phyloP scores from a whole-genome alignment of 2,113 vertebrate genomes.

The Tiliqua scincoides region DNA sequence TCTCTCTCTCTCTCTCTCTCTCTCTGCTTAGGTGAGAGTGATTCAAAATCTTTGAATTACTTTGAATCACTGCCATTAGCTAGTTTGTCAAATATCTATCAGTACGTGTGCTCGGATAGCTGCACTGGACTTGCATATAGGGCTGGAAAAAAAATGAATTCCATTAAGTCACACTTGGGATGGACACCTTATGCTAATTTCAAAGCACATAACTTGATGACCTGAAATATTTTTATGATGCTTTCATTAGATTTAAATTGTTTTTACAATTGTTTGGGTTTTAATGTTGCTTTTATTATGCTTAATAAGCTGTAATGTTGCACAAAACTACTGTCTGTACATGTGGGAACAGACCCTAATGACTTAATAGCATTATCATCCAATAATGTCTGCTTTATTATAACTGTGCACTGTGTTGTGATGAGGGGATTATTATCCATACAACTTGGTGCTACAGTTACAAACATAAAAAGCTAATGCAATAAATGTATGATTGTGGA shows the following conservation, averaged over 20 bases:
- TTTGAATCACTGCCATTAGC: background rate
- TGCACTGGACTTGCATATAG: background rate
- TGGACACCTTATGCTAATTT: background rate
- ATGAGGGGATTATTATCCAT: background rate
- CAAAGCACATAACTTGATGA: background rate
- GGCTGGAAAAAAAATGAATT: background rate
- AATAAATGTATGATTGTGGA: background rate
- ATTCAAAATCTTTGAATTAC: background rate
- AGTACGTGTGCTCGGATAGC: background rate
- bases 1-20: background rate
- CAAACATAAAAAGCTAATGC: background rate
- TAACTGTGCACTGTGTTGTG: slow-evolving; percentile 27
- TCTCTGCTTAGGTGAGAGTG: background rate
- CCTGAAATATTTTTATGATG: slow-evolving; percentile 14
- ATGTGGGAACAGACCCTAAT: background rate
- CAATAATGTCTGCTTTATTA: background rate
- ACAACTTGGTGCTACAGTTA: background rate
- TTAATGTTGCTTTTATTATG: slow-evolving; percentile 21
- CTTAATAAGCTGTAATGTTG: slow-evolving; percentile 18
- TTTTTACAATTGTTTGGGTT: slow-evolving; percentile 15
- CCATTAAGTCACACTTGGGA: background rate
- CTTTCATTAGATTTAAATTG: background rate
- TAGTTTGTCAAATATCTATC: background rate
- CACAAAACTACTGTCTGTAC: background rate
- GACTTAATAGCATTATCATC: slow-evolving; percentile 37